Percentiles rank a stretch among this genome's conserved stretches.
These are phyloP conservation scores for Trimorus sp. DNA, from an alignment of 2,888 invertebrate species.

Conservation along the genomic window DNA sequence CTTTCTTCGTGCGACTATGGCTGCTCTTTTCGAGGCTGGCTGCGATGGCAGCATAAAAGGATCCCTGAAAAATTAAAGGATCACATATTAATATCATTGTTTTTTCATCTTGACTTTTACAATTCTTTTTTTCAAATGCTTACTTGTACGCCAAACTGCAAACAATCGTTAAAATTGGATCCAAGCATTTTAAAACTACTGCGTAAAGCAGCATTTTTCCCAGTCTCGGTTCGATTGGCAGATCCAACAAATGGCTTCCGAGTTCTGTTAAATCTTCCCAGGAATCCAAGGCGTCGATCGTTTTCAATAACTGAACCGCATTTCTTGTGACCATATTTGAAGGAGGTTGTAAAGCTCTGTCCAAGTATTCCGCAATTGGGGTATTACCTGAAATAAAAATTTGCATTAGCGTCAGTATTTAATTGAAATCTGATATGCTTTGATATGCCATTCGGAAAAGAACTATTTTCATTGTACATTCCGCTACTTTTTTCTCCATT, in stretches of 20 bases:
- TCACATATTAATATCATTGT: not conserved
- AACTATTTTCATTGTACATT: too few species aligned
- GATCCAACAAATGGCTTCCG: constrained; percentile 93
- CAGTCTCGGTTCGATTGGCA: constrained; percentile 95
- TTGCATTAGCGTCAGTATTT: too few species aligned
- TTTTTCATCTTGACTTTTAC: not conserved
- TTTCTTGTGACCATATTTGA: constrained; percentile 89
- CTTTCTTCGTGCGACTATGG: constrained; percentile 85
- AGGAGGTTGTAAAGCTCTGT: constrained; percentile 93
- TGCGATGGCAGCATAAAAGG: constrained; percentile 90
- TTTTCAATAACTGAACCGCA: constrained; percentile 88
- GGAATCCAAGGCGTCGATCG: constrained; percentile 92
- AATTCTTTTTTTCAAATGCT: constrained; percentile 60
- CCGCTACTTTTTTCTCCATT: too few species aligned
- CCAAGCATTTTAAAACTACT: constrained; percentile 94
- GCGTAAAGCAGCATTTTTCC: constrained; percentile 96
- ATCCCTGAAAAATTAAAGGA: constrained; percentile 82
- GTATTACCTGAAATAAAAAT: constrained; percentile 82
- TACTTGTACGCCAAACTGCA: constrained; percentile 91
- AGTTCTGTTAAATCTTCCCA: constrained; percentile 94
- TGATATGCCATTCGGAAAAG: too few species aligned
- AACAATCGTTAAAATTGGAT: constrained; percentile 95
- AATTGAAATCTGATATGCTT: too few species aligned
- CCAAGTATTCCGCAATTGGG: constrained; percentile 91
- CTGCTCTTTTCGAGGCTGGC: constrained; percentile 86